Conservation (phyloP, 2,113 vertebrate species). For the Heteronetta atricapilla region DNA sequence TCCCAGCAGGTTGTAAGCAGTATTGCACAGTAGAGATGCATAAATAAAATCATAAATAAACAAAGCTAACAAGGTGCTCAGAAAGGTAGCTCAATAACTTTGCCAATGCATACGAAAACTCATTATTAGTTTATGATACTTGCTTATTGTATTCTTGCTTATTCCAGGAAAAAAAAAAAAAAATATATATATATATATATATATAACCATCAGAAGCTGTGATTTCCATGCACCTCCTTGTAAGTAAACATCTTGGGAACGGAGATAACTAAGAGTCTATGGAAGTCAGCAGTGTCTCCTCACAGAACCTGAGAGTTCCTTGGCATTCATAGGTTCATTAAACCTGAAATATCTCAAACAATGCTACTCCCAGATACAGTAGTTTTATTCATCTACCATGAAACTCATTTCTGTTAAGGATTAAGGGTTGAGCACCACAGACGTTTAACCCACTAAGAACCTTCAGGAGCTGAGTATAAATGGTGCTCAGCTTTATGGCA, state of each 20-base stretch:
- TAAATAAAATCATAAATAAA: slow-evolving; percentile 51
- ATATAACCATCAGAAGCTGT: background rate
- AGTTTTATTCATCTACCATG: background rate
- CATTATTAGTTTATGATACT: background rate
- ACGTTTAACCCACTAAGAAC: background rate
- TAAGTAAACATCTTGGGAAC: background rate
- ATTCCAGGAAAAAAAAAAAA: background rate
- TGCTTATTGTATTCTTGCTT: background rate
- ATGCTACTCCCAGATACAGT: background rate
- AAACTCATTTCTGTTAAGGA: background rate
- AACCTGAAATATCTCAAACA: background rate
- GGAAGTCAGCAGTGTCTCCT: background rate
- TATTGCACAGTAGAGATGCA: slow-evolving; percentile 45
- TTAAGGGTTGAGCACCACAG: background rate
- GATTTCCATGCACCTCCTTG: background rate
- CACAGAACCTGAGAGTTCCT: background rate
- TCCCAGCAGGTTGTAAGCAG: background rate
- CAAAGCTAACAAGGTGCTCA: slow-evolving; percentile 44
- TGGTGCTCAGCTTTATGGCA: background rate
- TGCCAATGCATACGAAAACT: background rate
- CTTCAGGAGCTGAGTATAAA: background rate
- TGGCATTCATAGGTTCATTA: background rate
- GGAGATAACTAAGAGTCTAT: background rate
- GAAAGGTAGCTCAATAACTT: background rate
- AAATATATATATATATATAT: too few relatives aligned